Conservation (phyloP, 2,888 invertebrate species). For the Drosophila sordidula region DNA sequence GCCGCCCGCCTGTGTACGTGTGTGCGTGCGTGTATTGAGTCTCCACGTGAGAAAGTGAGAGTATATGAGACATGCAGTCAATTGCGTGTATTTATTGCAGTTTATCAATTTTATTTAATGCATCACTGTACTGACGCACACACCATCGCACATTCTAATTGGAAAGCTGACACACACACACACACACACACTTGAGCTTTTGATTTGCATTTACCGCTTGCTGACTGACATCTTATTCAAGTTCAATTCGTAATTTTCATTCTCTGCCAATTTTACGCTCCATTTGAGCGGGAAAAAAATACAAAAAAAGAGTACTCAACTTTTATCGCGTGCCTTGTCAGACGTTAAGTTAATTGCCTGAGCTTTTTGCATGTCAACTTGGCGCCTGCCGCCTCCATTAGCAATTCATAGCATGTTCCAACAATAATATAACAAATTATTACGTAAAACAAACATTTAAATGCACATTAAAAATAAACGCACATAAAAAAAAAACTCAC, state of each 20-base stretch:
- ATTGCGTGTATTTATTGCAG: constrained; percentile 43
- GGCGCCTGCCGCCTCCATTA: constrained; percentile 34
- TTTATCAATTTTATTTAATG: constrained; percentile 49
- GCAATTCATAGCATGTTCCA: constrained; percentile 59
- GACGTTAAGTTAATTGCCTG: constrained; percentile 48
- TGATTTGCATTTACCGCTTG: constrained; percentile 33
- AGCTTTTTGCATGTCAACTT: constrained; percentile 42
- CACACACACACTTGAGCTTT: constrained; percentile 24
- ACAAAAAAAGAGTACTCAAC: constrained; percentile 7
- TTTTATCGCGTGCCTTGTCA: constrained; percentile 58
- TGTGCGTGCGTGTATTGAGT: not conserved
- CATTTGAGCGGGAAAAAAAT: constrained; percentile 52
- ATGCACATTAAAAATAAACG: constrained; percentile 53
- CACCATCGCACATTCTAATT: constrained; percentile 28
- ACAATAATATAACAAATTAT: constrained; percentile 65
- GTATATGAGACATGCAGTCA: constrained; percentile 42
- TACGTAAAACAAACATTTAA: constrained; percentile 65
- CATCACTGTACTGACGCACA: constrained; percentile 23
- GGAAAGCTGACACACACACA: constrained; percentile 29
- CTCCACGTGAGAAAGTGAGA: constrained; percentile 50
- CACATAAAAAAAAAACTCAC: constrained; percentile 26
- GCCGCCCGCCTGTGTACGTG: constrained; percentile 16
- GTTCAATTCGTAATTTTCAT: constrained; percentile 41
- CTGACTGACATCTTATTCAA: constrained; percentile 45
- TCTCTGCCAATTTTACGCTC: constrained; percentile 57